These are phyloP conservation scores for Adelges cooleyi DNA, from an alignment of 1,140 invertebrate genomes.

Conservation along the genomic window DNA sequence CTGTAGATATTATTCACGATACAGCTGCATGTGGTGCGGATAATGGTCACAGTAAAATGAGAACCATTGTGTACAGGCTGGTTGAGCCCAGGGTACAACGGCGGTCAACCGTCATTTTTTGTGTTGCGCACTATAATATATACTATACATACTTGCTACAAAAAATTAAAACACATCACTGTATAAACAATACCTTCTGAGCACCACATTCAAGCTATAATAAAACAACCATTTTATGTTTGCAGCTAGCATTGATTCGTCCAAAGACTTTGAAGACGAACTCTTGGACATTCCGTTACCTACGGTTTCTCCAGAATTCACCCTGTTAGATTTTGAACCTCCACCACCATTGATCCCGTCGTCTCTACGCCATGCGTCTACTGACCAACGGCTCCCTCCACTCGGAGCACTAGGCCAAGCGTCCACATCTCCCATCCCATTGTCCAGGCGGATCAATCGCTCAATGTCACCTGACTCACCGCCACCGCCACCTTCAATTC, in stretches of 20 bases:
- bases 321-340: constrained; percentile 16
- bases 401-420: constrained; percentile 13
- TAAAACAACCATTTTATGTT: not conserved
- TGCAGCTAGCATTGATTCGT: constrained; percentile 8
- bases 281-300: constrained; percentile 17
- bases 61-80: too few species aligned
- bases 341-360: not conserved
- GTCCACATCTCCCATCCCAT: not conserved
- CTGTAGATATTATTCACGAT: too few species aligned
- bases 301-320: constrained; percentile 15
- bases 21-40: too few species aligned
- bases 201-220: not conserved
- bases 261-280: constrained; percentile 24
- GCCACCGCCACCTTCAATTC: not conserved
- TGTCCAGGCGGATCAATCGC: not conserved
- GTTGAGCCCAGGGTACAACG: too few species aligned
- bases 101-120: too few species aligned
- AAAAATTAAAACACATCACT: too few species aligned
- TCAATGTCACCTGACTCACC: constrained; percentile 4
- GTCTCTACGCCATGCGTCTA: not conserved
- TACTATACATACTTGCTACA: too few species aligned
- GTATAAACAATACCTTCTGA: not conserved
- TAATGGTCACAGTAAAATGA: too few species aligned
- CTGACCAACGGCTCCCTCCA: constrained; percentile 12
- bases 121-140: too few species aligned